Evolutionary conservation across 2,113 vertebrate species (phyloP).

Genomic region (Cavia porcellus): DNA sequence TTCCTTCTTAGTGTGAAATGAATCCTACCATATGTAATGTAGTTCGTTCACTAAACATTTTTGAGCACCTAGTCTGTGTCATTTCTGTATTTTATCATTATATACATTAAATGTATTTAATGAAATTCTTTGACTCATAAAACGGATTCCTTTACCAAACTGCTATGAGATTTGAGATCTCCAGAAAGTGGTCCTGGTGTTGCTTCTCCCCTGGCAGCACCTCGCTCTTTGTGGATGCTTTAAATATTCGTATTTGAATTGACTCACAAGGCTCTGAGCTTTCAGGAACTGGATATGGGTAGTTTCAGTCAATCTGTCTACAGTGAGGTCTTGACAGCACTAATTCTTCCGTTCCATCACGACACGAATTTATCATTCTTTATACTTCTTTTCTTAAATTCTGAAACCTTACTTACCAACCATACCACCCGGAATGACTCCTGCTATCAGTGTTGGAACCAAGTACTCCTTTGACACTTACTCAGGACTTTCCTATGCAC

Average conservation of each 20-base stretch:
- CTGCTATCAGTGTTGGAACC: too few relatives aligned
- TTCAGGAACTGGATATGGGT: not conserved
- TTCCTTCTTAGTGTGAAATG: not conserved
- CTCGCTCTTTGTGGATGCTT: not conserved
- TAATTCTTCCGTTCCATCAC: not conserved
- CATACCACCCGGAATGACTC: not conserved
- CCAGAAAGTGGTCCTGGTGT: not conserved
- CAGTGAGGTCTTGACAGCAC: not conserved
- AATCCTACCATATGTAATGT: not conserved
- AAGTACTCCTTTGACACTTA: not conserved
- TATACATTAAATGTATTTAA: not conserved
- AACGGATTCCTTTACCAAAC: not conserved
- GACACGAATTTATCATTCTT: not conserved
- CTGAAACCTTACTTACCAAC: not conserved
- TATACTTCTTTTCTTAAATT: not conserved
- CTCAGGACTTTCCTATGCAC: not conserved
- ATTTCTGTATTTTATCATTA: not conserved
- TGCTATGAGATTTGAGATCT: not conserved
- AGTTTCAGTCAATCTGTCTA: not conserved
- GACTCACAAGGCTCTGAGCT: not conserved
- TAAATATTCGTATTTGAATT: not conserved
- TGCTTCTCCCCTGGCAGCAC: not conserved
- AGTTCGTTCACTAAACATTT: not conserved
- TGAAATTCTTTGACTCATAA: not conserved
- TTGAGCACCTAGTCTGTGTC: not conserved